phyloP scores from a whole-genome alignment of 2,797 vertebrate genomes.

The Poeciliopsis turneri region DNA sequence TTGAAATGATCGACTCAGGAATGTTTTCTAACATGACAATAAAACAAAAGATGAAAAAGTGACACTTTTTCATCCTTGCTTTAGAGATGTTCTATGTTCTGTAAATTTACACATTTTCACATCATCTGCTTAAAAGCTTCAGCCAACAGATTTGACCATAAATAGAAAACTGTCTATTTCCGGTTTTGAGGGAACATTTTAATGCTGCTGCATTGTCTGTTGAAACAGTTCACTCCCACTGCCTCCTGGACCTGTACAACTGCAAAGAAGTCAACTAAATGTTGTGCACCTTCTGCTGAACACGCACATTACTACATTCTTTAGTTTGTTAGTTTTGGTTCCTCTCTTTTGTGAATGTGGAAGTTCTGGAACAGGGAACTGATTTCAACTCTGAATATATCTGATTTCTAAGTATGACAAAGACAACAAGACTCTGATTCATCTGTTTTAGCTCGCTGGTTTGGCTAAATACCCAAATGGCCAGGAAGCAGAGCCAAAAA shows the following conservation, averaged over 20 bases:
- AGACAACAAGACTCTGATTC: neutral
- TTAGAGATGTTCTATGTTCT: neutral
- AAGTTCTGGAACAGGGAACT: neutral
- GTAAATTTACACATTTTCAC: neutral
- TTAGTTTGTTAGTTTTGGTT: neutral
- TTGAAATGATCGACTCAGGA: neutral
- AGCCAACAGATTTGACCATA: neutral
- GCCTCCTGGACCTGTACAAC: neutral
- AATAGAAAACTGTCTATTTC: neutral
- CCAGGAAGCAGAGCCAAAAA: slow-evolving; percentile 76
- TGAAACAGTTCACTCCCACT: neutral
- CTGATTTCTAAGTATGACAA: neutral
- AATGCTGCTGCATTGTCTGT: neutral
- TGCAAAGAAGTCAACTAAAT: neutral
- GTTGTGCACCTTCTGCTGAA: neutral
- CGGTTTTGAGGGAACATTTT: neutral
- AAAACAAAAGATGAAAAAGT: neutral
- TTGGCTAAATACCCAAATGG: slow-evolving; percentile 74
- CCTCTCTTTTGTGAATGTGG: neutral
- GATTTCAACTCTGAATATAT: neutral
- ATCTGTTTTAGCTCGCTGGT: slow-evolving; percentile 80
- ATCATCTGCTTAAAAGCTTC: neutral
- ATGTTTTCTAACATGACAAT: neutral
- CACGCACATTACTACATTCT: neutral
- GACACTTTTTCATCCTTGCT: neutral